Percentiles rank a stretch among this genome's conserved stretches.
These are phyloP conservation scores for Oncorhynchus kisutch DNA, from an alignment of 2,113 vertebrate genomes.

Conservation along the genomic window DNA sequence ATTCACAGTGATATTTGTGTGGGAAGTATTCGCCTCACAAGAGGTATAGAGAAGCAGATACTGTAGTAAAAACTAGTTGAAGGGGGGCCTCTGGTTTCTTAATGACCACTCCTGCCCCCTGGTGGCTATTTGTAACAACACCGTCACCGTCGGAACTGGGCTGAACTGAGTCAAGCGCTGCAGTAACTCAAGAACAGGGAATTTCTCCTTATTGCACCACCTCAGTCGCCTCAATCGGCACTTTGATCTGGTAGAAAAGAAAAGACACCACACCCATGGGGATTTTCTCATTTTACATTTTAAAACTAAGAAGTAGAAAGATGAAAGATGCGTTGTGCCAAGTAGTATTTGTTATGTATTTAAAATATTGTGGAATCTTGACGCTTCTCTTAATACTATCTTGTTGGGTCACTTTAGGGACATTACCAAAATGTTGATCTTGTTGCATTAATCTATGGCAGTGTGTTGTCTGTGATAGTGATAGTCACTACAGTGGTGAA, in stretches of 20 bases:
- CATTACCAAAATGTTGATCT: no score
- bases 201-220: conserved; percentile 72
- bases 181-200: conserved; percentile 19
- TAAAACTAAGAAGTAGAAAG: conserved; percentile 6
- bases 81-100: conserved; percentile 36
- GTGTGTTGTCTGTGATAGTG: no score
- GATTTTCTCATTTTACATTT: conserved; percentile 16
- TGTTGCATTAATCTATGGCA: no score
- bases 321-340: no score
- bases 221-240: conserved; percentile 42
- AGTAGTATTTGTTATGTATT: no score
- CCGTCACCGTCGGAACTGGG: not conserved
- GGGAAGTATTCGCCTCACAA: not conserved
- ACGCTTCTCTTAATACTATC: no score
- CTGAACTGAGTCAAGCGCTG: conserved; percentile 6
- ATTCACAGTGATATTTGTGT: no score
- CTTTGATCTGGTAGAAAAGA: conserved; percentile 62
- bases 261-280: conserved; percentile 17
- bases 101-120: conserved; percentile 75
- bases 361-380: no score
- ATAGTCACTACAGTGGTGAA: no score
- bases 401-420: no score
- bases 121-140: conserved; percentile 53
- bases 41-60: not conserved
- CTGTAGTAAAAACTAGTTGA: not conserved